Evolutionary conservation across 2,888 invertebrate genomes (phyloP).

Genomic region (Encarsia formosa): DNA sequence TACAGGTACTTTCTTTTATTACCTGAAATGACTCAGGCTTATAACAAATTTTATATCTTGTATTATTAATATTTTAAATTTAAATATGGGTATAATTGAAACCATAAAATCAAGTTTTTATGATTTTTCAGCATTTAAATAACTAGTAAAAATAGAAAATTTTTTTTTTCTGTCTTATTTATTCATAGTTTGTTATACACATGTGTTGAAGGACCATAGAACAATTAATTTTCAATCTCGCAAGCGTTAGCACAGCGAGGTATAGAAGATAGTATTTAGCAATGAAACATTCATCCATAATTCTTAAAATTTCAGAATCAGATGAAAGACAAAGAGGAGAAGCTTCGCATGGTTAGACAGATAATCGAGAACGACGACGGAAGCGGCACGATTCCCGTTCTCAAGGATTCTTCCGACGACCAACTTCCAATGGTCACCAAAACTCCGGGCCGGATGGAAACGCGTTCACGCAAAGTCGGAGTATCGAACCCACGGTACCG

Average conservation of each 20-base stretch:
- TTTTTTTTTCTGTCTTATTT: too few relatives aligned
- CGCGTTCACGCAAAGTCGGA: conserved; percentile 54
- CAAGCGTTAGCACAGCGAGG: too few relatives aligned
- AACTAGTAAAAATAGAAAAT: neutral
- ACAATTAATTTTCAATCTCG: too few relatives aligned
- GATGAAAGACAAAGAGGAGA: conserved; percentile 61
- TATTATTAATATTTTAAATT: conserved; percentile 7
- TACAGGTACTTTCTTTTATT: conserved; percentile 48
- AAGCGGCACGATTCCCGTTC: conserved; percentile 29
- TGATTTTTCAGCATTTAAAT: neutral
- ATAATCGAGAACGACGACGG: conserved; percentile 56
- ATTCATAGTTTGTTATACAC: too few relatives aligned
- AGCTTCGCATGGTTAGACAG: conserved; percentile 59
- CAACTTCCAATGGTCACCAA: conserved; percentile 23
- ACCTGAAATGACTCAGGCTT: too few relatives aligned
- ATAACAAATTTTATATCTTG: neutral
- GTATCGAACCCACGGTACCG: conserved; percentile 71
- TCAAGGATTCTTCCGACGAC: conserved; percentile 20
- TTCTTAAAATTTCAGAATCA: too few relatives aligned
- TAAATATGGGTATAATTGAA: too few relatives aligned
- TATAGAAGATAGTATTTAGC: too few relatives aligned
- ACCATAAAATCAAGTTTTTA: too few relatives aligned
- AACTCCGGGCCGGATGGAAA: conserved; percentile 33
- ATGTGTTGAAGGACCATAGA: too few relatives aligned
- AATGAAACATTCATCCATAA: too few relatives aligned